Base-by-base conservation (phyloP, 2,113 vertebrate species). In the Tiliqua scincoides region DNA sequence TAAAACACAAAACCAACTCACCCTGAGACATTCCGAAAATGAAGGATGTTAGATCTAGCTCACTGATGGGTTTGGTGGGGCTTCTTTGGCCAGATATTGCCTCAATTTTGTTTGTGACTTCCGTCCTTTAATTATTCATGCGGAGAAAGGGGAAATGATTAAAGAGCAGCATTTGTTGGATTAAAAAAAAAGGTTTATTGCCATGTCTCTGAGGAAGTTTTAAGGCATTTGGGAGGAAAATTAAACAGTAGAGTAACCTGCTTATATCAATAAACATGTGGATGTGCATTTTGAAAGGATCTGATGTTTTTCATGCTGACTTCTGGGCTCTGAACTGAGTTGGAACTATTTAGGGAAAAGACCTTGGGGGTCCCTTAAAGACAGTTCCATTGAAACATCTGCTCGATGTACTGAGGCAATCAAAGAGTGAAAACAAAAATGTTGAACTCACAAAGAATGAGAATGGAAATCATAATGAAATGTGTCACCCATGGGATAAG, bases 361-460 rank as follows among this genome's bases (percentile, higher is more conserved):
- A 7, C 89, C 82, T 63, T 71, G 84, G 40, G 48, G 86, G 91
- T 62, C 84, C 21, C 72, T 90, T 90, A 91, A 87, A 89, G 90
- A 82, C 86, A 92, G 86, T 90, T 93, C 85, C 68, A 73, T 84
- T 73, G 86, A 93, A 93, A 91, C 92, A 95, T 95, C 94, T 95
- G 94, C 71, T 93, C 79, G 3, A 71, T 87, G 71, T 92, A 83
- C 63, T 88, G 79, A 78, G 89, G 87, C 93, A 93, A 87, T 93
- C 85, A 90, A 91, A 79, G 90, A 79, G 59, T 79, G 91, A 89
- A 80, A 80, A 63, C 54, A 82, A 81, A 57, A 89, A 43, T 65
- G 59, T 74, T 89, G 73, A 87, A 79, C 87, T 92, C 84, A 88
- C 67, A 91, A 93, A 91, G 89, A 89, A 93, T 87, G 59, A 80